A percentile compares a stretch with the other conserved stretches of the same genome.
Evolutionary conservation across 2,888 invertebrate species (phyloP).

Genomic region (Agrochola lota): DNA sequence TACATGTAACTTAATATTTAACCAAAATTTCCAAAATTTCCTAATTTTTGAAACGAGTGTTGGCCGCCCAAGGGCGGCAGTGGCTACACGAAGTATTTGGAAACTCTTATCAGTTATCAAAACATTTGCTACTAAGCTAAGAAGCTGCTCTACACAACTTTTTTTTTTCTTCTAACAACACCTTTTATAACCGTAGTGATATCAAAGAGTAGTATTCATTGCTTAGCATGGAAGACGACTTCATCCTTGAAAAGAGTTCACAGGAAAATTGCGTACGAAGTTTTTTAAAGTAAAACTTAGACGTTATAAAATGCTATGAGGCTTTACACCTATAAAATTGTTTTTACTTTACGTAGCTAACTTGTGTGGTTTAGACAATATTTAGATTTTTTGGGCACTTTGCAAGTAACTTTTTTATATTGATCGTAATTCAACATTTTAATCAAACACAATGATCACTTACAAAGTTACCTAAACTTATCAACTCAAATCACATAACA

Average conservation of each 20-base stretch:
- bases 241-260: neutral
- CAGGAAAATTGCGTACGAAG: neutral
- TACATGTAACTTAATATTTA: slow-evolving; percentile 44
- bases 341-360: too few relatives aligned
- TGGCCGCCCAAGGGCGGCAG: too few relatives aligned
- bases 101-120: slow-evolving; percentile 13
- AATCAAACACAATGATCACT: slow-evolving; percentile 40
- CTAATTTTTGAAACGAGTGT: too few relatives aligned
- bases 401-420: too few relatives aligned
- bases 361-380: too few relatives aligned
- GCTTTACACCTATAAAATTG: too few relatives aligned
- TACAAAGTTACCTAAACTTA: slow-evolving; percentile 35
- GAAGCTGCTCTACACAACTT: neutral
- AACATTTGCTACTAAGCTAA: slow-evolving; percentile 11
- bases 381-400: too few relatives aligned
- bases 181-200: neutral
- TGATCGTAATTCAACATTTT: slow-evolving; percentile 1
- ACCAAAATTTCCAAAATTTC: slow-evolving; percentile 35
- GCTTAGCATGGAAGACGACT: neutral
- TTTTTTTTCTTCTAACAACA: neutral
- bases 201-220: neutral
- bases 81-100: neutral
- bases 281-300: neutral
- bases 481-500: slow-evolving; percentile 45
- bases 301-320: neutral